Evolutionary conservation across 2,888 invertebrate species (phyloP), one percentile per base, ranked within the genome.

Genomic region (Eledone cirrhosa): DNA sequence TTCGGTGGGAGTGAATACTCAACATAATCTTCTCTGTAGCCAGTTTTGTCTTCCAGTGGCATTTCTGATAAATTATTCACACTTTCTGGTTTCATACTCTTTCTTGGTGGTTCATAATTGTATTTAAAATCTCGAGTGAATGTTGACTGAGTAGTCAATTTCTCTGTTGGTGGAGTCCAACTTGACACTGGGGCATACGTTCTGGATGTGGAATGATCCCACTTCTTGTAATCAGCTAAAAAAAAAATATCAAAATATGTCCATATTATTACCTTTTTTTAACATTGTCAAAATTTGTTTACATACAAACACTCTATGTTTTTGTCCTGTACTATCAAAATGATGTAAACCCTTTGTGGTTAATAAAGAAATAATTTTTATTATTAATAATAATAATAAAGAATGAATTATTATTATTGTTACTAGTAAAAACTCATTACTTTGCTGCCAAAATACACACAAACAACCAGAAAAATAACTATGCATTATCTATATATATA

Each of bases 11-110:
- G 78, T 5, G 89, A 87, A 81, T 91, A 89, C 78, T 85, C 85
- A 48, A 89, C 86, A 80, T 88, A 91, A 11, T 86, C 86, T 29
- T 87, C 87, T 29, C 89, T 81, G 83, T 91, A 90, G 53, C 87
- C 88, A 14, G 91, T 91, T 14, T 80, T 79, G 41, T 85, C 88
- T 74, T 89, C 87, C 79, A 91, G 89, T 19, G 91, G 90, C 24
- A 84, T 83, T 77, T 87, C 87, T 8, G 89, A 89, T 79, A 83
- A 78, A 27, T 85, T 84, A 5, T 88, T 85, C 4, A 84, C 84
- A 65, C 90, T 86, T 24, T 80, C 75, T 0, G 91, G 91, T 79
- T 86, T 88, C 82, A 89, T 85, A 78, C 86, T 86, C 74, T 86
- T 81, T 8, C 90, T 84, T 27, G 84, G 84, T 2, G 83, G 83